phyloP scores from a whole-genome alignment of 2,888 invertebrate species.

The Cephus spinipes region DNA sequence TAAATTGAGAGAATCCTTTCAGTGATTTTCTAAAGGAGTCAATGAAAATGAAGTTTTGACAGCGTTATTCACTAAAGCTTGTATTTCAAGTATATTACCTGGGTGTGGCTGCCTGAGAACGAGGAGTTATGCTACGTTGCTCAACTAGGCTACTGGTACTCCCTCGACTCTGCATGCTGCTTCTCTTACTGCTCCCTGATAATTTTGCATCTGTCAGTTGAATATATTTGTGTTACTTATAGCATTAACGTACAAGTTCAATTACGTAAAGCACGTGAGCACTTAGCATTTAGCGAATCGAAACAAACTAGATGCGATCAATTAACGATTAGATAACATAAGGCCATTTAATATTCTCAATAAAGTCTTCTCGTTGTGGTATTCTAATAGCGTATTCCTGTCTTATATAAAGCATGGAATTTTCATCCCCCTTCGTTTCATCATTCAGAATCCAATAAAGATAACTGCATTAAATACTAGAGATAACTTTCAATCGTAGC shows the following conservation, averaged over 20 bases:
- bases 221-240: conserved; percentile 34
- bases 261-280: background rate
- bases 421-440: background rate
- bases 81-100: conserved; percentile 68
- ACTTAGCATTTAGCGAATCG: background rate
- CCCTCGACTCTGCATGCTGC: conserved; percentile 91
- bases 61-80: background rate
- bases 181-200: conserved; percentile 87
- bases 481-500: background rate
- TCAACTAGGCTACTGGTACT: conserved; percentile 89
- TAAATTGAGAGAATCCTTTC: background rate
- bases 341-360: background rate
- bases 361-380: background rate
- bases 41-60: background rate
- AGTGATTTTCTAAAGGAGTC: background rate
- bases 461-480: background rate
- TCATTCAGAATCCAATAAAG: background rate
- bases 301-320: background rate
- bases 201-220: conserved; percentile 74
- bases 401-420: background rate
- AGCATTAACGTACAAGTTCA: background rate
- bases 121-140: conserved; percentile 84
- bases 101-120: conserved; percentile 93
- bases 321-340: background rate
- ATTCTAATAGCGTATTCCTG: background rate